Evolutionary conservation across 2,797 vertebrate species (phyloP), one percentile per base, ranked within the genome.

Genomic region (Rousettus madagascariensis): DNA sequence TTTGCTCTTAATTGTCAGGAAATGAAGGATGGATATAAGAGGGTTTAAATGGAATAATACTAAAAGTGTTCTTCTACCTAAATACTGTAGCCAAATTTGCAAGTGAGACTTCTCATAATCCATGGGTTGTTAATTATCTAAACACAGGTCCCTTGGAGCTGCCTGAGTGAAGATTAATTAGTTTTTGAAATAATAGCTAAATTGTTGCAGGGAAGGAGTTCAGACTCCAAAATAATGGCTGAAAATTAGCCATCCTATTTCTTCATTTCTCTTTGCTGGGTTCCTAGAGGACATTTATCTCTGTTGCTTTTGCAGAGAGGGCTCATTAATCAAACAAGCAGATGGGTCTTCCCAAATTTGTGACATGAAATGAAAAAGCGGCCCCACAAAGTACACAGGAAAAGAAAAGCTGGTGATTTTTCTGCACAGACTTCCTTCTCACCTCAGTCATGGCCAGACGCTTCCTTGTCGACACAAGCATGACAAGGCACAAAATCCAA

Each of bases 111-210:
- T 98, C 97, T 97, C 97, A 97, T 97, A 97, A 98, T 97, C 97
- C 98, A 78, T 0, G 90, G 97, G 97, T 97, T 97, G 97, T 98
- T 98, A 98, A 98, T 98, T 98, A 98, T 98, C 98, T 98, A 98
- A 98, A 98, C 97, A 97, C 61, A 26, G 97, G 97, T 97, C 98
- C 97, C 97, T 96, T 15, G n/a, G 97, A 98, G 95, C 97, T 98
- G 98, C 98, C 97, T 92, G 94, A 98, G 97, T 97, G 97, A 98
- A 98, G 98, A 98, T 98, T 98, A 98, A 98, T 98, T 98, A 98
- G 97, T 97, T 98, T 98, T 98, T 97, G 95, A 98, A 98, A 98
- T 98, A 98, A 98, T 97, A 98, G 98, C 97, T 98, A 98, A 97
- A 98, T 97, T 98, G 98, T 98, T 98, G 97, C 79, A 20, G 94